Percentiles rank a stretch among this genome's conserved stretches.
Evolutionary conservation across 2,113 vertebrate species (phyloP).

Genomic region (Pachyramphus minor): DNA sequence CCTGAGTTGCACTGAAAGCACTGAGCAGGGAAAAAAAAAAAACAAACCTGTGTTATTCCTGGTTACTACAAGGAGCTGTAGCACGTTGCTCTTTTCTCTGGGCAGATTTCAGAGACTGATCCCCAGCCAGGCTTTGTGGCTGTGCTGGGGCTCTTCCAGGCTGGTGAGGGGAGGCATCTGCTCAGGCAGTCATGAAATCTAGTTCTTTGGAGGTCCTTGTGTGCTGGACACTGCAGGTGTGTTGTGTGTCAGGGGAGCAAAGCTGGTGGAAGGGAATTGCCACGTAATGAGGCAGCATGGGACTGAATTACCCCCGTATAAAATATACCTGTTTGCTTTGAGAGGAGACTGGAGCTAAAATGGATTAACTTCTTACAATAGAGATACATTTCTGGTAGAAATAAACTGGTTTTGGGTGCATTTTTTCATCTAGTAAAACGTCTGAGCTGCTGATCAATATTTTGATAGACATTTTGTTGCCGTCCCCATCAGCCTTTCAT

Average conservation of each 20-base stretch:
- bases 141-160: neutral
- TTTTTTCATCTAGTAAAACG: neutral
- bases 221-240: neutral
- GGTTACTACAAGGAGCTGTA: constrained; percentile 15
- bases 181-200: neutral
- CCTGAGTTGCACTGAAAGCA: constrained; percentile 34
- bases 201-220: neutral
- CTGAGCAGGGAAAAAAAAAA: neutral
- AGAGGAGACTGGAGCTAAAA: neutral
- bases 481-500: neutral
- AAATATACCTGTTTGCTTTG: neutral
- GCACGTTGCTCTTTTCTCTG: neutral
- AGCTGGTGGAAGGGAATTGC: neutral
- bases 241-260: neutral
- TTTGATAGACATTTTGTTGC: neutral
- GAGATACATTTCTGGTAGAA: neutral
- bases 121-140: neutral
- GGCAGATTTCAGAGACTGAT: neutral
- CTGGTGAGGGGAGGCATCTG: neutral
- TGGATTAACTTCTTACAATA: neutral
- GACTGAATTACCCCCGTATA: neutral
- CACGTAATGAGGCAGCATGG: fast-evolving
- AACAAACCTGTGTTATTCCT: constrained; percentile 1
- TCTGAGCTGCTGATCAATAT: neutral
- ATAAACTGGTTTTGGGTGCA: neutral